Base-by-base conservation (phyloP, 2,888 invertebrate genomes). In the Amblyjoppa fuscipennis region DNA sequence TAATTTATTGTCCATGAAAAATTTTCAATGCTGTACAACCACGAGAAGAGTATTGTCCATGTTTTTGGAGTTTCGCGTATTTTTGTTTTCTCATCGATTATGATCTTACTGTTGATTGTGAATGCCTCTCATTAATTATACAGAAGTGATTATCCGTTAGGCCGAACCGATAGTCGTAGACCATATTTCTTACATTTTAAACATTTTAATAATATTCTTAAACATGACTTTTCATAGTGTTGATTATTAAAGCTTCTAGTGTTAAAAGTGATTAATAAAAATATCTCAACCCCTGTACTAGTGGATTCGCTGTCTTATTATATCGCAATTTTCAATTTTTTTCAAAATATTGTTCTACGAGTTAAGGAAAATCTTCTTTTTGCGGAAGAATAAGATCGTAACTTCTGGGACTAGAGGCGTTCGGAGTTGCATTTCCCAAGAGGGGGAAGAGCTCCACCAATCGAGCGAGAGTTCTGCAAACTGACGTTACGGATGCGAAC, bases 161-260 rank as follows among this genome's bases (percentile, higher is more conserved):
- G 25, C 31, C 61, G 61, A 61, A 61, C 16, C 4, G 31, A 13
- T 20, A 11, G 56, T 56, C 20, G 9, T 56, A 56, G 9, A 25
- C 20, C 3, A 56, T 56, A 56, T 56, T 56, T 25, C 25, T 20
- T 9, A 56, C 25, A 56, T 56, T 11, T 16, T 3, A 61, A 61
- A 56, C 25, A 56, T 56, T 11, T 16, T 3, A 61, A 61, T 28
- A 2, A 59, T 28, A 28, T 25, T 61, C 31, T 28, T 31, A 31
- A 61, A 31, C 28, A 61, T 16, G 28, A 61, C 0, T 31, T 61
- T 61, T 61, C 1, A 61, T 31, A 28, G 9, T 28, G 61, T 61
- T 61, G 61, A 31, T 13, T 61, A 61, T 61, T 31, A 28, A 16
- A 61, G 61, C 31, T 61, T 61, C 31, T 61, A 61, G 59, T 61